Conservation (phyloP, 1,140 invertebrate species). For the Hermatobates lingyangjiaoensis region DNA sequence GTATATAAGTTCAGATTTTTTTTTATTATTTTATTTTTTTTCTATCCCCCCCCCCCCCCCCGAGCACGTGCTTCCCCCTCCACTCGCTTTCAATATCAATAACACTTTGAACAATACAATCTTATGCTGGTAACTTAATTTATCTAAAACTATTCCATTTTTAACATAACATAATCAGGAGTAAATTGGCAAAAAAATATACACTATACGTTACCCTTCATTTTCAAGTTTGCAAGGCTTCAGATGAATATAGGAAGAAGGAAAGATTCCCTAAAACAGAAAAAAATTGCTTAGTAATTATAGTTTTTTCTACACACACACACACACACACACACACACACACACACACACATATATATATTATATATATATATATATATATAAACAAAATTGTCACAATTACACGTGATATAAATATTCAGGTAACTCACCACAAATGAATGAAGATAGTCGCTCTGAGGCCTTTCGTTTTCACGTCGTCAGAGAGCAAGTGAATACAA, state of each 20-base stretch:
- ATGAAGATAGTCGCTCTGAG: not conserved
- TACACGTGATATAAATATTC: not conserved
- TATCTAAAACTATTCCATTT: not conserved
- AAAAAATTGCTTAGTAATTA: no score
- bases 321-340: no score
- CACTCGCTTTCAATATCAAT: not conserved
- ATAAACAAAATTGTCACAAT: not conserved
- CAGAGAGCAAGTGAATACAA: no score
- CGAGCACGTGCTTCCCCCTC: not conserved
- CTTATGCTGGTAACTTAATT: not conserved
- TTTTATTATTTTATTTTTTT: no score
- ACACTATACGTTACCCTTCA: constrained; percentile 31
- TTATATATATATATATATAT: not conserved
- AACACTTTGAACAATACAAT: not conserved
- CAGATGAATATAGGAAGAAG: constrained; percentile 48
- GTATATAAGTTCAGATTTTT: no score
- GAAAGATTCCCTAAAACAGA: constrained; percentile 55
- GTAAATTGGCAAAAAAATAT: not conserved
- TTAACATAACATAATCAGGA: not conserved
- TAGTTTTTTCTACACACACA: no score
- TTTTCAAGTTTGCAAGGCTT: constrained; percentile 60
- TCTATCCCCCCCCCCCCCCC: no score
- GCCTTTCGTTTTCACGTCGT: no score
- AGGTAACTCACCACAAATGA: not conserved
- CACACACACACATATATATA: constrained; percentile 3